Evolutionary conservation across 2,113 vertebrate species (phyloP).

Genomic region (Tetraodon nigroviridis): DNA sequence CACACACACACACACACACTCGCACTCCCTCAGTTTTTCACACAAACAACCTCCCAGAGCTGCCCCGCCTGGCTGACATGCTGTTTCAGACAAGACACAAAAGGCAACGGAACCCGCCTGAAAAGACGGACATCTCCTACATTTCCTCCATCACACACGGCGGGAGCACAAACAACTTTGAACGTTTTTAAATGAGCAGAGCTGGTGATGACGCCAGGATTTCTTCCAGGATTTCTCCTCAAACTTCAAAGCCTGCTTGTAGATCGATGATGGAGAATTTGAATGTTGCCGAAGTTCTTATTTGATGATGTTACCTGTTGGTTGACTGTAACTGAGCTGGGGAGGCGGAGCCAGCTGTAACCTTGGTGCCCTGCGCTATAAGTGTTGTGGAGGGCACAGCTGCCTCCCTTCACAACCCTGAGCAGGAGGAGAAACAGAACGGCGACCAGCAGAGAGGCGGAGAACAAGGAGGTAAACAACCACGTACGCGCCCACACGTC

Average conservation of each 20-base stretch:
- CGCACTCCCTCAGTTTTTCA: constrained; percentile 56
- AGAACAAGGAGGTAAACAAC: constrained; percentile 35
- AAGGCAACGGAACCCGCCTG: constrained; percentile 65
- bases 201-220: constrained; percentile 12
- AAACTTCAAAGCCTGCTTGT: constrained; percentile 9
- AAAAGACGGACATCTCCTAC: constrained; percentile 71
- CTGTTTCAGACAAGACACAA: constrained; percentile 72
- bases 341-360: constrained; percentile 31
- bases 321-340: constrained; percentile 29
- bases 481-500: constrained; percentile 29
- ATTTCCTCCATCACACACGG: constrained; percentile 69
- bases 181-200: constrained; percentile 60
- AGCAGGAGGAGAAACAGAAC: constrained; percentile 6
- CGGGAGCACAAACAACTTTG: constrained; percentile 50
- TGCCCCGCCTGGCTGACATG: constrained; percentile 67
- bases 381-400: constrained; percentile 11
- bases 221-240: constrained; percentile 25
- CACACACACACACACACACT: constrained; percentile 36
- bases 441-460: constrained; percentile 6
- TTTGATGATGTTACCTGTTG: constrained; percentile 42
- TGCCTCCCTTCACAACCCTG: constrained; percentile 18
- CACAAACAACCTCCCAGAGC: constrained; percentile 62
- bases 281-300: constrained; percentile 6
- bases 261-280: constrained; percentile 8
- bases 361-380: constrained; percentile 41